These are phyloP conservation scores for Diarsia dahlii DNA, from an alignment of 2,888 invertebrate species.

Conservation along the genomic window DNA sequence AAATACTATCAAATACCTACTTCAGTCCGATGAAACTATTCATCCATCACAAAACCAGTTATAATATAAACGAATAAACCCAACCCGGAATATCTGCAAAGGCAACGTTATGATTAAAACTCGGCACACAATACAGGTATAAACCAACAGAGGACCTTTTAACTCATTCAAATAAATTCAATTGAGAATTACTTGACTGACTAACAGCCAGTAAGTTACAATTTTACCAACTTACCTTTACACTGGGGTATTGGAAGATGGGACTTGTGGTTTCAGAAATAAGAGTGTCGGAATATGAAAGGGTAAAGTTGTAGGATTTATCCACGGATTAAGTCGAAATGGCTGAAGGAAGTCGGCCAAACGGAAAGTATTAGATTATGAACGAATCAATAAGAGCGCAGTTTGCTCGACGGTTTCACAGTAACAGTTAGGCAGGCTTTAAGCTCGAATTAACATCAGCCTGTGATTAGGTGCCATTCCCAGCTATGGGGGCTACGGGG, in stretches of 20 bases:
- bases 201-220: conserved; percentile 59
- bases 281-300: conserved; percentile 17
- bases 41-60: neutral
- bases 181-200: conserved; percentile 64
- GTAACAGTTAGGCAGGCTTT: conserved; percentile 62
- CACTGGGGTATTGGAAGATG: conserved; percentile 16
- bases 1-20: neutral
- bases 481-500: conserved; percentile 3
- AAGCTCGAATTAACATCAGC: conserved; percentile 61
- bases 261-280: neutral
- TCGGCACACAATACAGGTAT: conserved; percentile 50
- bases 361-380: conserved; percentile 76
- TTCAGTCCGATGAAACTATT: neutral
- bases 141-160: conserved; percentile 59
- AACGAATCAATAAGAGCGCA: conserved; percentile 70
- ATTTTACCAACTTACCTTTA: conserved; percentile 26
- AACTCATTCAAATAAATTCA: conserved; percentile 68
- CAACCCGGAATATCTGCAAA: neutral
- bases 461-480: conserved; percentile 46
- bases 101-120: conserved; percentile 26
- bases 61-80: neutral
- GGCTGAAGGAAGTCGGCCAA: conserved; percentile 65
- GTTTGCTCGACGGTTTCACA: conserved; percentile 62
- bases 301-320: conserved; percentile 31
- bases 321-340: conserved; percentile 63